Conservation (phyloP, 2,888 invertebrate species). For the Arctia plantaginis region DNA sequence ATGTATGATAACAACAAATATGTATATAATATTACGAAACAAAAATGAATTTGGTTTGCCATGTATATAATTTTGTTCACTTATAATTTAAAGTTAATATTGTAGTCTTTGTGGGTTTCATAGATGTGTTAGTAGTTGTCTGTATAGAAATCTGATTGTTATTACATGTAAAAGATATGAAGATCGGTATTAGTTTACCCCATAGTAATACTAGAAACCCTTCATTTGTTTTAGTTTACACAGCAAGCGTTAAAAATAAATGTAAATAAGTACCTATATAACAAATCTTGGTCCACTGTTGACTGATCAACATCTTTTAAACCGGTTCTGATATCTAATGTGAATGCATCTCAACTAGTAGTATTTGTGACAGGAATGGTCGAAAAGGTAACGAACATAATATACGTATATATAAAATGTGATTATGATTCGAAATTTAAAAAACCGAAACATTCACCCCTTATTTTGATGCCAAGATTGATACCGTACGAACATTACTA, state of each 20-base stretch:
- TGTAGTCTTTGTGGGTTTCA: constrained; percentile 1
- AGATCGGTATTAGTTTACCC: constrained; percentile 4
- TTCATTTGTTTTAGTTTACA: not conserved
- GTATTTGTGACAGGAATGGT: too few relatives aligned
- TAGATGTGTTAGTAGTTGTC: not conserved
- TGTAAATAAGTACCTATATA: not conserved
- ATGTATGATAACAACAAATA: constrained; percentile 67
- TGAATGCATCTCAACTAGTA: too few relatives aligned
- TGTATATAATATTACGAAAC: constrained; percentile 22
- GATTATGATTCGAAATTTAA: too few relatives aligned
- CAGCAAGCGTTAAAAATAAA: constrained; percentile 8
- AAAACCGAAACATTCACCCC: too few relatives aligned
- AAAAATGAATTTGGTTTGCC: not conserved
- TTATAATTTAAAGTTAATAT: constrained; percentile 3
- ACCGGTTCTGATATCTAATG: too few relatives aligned
- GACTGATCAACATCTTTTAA: too few relatives aligned
- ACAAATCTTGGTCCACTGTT: not conserved
- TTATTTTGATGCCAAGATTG: too few relatives aligned
- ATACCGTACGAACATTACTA: not conserved
- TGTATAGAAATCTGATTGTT: not conserved
- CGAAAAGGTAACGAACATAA: too few relatives aligned
- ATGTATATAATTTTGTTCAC: constrained; percentile 7
- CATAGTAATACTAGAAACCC: not conserved
- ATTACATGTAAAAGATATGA: not conserved
- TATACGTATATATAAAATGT: too few relatives aligned